Evolutionary conservation across 2,113 vertebrate species (phyloP), one percentile per base, ranked within the genome.

Genomic region (Telmatochromis sp.): DNA sequence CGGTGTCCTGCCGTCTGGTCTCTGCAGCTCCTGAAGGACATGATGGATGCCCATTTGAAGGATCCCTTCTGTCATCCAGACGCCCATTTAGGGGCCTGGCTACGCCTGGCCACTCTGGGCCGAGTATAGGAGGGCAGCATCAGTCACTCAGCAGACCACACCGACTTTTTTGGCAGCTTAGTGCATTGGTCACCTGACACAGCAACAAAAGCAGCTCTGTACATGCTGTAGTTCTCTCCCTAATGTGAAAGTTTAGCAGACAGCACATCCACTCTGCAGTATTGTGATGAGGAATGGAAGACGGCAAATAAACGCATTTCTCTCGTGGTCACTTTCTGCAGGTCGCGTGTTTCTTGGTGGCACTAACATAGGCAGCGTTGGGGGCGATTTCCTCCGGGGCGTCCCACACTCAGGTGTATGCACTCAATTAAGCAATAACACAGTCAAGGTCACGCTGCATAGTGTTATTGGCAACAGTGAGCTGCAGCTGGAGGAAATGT

Each of bases 41-140:
- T 90, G 91, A 91, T 93, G 80, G 84, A 93, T 90, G 70, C 54
- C 9, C 80, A 57, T 84, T 54, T 85, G 68, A 85, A 83, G 80
- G 84, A 82, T 89, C 87, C 89, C 82, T 83, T 88, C 90, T 93
- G 93, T 91, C 93, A 89, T 91, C 92, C 85, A 86, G 94, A 91
- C 49, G 86, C 82, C 84, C 90, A 94, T 92, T 94, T 92, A 94
- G 86, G 15, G 78, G 10, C 73, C 85, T 80, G 53, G 91, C 82
- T 53, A 88, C 3, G 83, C 85, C 85, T 85, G 87, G 79, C 80
- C 87, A 40, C 85, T 82, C 90, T 14, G 88, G 79, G 58, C 88
- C 2, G 73, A 75, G 83, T 83, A 83, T 35, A 42, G 60, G 81
- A 90, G 88, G 83, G 85, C 89, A 31, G 86, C 85, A 93, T 93